Evolutionary conservation across 2,113 vertebrate genomes (phyloP).

Genomic region (Gasterosteus nipponicus): DNA sequence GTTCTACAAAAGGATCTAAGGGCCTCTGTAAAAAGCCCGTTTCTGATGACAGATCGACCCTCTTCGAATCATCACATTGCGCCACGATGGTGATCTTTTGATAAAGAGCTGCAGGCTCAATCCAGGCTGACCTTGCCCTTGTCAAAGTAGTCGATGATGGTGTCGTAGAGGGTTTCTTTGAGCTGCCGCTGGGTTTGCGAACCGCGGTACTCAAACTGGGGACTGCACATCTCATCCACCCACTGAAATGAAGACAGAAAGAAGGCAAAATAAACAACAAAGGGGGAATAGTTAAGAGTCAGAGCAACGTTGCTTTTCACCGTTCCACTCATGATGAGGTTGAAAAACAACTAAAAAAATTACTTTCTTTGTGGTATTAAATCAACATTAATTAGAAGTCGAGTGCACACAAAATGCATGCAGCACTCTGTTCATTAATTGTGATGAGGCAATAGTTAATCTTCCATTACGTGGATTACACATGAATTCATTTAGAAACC

Average conservation of each 20-base stretch:
- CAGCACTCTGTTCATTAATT: constrained; percentile 31
- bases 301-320: neutral
- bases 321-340: constrained; percentile 41
- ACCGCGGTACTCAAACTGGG: constrained; percentile 90
- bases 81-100: neutral
- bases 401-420: constrained; percentile 6
- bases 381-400: constrained; percentile 41
- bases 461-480: constrained; percentile 28
- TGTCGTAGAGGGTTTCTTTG: constrained; percentile 92
- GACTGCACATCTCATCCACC: constrained; percentile 84
- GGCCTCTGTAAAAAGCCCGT: neutral
- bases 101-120: neutral
- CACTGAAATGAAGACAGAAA: constrained; percentile 65
- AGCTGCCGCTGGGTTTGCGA: constrained; percentile 93
- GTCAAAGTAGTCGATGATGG: constrained; percentile 97
- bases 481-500: constrained; percentile 18
- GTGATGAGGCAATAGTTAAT: constrained; percentile 37
- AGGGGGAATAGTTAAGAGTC: neutral
- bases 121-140: constrained; percentile 90
- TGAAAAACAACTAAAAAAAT: constrained; percentile 21
- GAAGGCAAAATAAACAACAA: constrained; percentile 11
- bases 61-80: neutral
- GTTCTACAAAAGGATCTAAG: neutral
- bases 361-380: constrained; percentile 29
- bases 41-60: neutral